Base-by-base conservation (phyloP, 2,113 vertebrate species). In the Epinephelus cyanopodus region DNA sequence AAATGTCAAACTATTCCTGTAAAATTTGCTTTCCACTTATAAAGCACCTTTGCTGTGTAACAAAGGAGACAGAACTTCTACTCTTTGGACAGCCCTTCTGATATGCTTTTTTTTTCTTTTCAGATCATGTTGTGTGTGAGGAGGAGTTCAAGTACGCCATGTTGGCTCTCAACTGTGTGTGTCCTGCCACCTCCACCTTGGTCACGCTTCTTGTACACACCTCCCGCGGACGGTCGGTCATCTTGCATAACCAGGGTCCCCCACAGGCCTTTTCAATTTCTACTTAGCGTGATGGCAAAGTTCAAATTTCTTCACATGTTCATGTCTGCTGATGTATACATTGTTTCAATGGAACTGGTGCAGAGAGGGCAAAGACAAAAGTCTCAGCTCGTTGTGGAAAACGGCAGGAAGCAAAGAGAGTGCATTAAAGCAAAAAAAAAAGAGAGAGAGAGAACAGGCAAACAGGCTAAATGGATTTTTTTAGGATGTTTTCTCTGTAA, bases 81-180 rank as follows among this genome's bases (percentile, higher is more conserved):
- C 63, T 11, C 10, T 25, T 33, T 8, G 37, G 14, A 17, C 11
- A 45, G 42, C 42, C 42, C 42, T 45, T 45, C 42, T 45, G 42
- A 45, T 45, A 9, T 12, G 42, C 42, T 45, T 12, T 11, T 12
- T 42, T 45, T 45, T 45, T 33, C 25, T 72, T 88, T 95, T 82
- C 94, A 99, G 98, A 99, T 95, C 98, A 99, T n/a, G 98, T 99
- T 79, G 98, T 99, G 68, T 99, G 98, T 93, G 98, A 99, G 94
- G 98, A 99, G 84, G 98, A 99, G 90, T 98, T 99, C 93, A 99
- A 99, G 82, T 99, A 98, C 17, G 97, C 98, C 84, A 97, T 99
- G 97, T 90, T 99, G 94, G 98, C 98, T 90, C 95, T 99, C 83
- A 99, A 99, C 87, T 99, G 97, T 68, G 95, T 99, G 87, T 99